Evolutionary conservation across 1,140 invertebrate genomes (phyloP).

Genomic region (Wasmannia auropunctata): DNA sequence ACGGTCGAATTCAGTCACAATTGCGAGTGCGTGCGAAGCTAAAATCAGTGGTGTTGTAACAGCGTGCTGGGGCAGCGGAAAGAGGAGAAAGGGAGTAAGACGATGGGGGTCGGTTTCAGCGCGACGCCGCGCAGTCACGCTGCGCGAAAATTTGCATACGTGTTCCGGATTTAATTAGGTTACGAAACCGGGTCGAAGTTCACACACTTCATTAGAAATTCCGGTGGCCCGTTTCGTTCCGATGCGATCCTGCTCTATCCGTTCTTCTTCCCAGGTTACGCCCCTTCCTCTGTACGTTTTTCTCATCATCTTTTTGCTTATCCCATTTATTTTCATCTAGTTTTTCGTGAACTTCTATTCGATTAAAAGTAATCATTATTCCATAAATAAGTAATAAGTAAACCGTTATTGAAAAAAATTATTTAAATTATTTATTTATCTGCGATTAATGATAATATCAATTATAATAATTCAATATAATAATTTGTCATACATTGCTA

Average conservation of each 20-base stretch:
- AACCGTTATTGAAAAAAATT: neutral
- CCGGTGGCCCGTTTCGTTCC: constrained; percentile 63
- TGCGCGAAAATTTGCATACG: constrained; percentile 77
- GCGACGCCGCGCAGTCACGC: constrained; percentile 67
- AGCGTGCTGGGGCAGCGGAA: constrained; percentile 7
- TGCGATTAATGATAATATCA: neutral
- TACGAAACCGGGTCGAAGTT: constrained; percentile 77
- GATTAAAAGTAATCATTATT: neutral
- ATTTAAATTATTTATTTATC: neutral
- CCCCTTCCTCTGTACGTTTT: constrained; percentile 21
- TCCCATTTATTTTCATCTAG: neutral
- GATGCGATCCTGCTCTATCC: constrained; percentile 60
- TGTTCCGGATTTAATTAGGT: constrained; percentile 77
- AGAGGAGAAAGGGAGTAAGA: constrained; percentile 51
- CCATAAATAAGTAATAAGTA: neutral
- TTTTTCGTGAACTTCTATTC: neutral
- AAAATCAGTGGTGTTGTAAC: constrained; percentile 29
- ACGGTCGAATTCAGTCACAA: constrained; percentile 58
- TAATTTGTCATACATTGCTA: neutral
- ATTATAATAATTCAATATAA: neutral
- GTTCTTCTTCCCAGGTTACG: constrained; percentile 44
- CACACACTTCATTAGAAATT: constrained; percentile 79
- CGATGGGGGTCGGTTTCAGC: constrained; percentile 62
- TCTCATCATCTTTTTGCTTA: neutral
- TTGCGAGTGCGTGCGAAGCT: constrained; percentile 58